Conservation (phyloP, 2,888 invertebrate species). For the Sabellastarte sp. region DNA sequence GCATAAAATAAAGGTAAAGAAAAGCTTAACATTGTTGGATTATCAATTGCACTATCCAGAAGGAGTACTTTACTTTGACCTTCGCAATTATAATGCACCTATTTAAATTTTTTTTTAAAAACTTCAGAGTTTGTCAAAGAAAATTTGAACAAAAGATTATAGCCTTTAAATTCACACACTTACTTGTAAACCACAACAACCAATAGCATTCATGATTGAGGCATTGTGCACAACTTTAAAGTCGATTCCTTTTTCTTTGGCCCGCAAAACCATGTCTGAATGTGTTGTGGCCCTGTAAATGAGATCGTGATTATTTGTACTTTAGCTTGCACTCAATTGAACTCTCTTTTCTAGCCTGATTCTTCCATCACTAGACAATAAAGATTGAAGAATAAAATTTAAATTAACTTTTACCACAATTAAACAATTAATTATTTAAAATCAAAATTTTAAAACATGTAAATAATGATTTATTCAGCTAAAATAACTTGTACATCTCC, state of each 20-base stretch:
- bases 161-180: neutral
- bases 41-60: no score
- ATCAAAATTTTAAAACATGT: neutral
- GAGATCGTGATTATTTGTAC: neutral
- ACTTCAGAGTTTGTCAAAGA: neutral
- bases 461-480: slow-evolving; percentile 1
- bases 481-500: no score
- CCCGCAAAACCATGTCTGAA: slow-evolving; percentile 88
- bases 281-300: slow-evolving; percentile 86
- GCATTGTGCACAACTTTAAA: slow-evolving; percentile 56
- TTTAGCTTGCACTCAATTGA: no score
- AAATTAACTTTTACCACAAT: no score
- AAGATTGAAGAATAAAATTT: no score
- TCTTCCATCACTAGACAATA: no score
- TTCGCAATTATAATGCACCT: no score
- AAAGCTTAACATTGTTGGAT: no score
- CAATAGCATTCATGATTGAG: slow-evolving; percentile 71
- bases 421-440: neutral
- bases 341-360: no score
- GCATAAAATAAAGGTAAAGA: no score
- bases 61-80: no score
- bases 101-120: no score
- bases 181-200: slow-evolving; percentile 67
- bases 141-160: neutral
- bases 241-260: slow-evolving; percentile 74